Evolutionary conservation across 1,140 invertebrate species (phyloP), one percentile per base, ranked within the genome.

Genomic region (Chironomus striatipennis): DNA sequence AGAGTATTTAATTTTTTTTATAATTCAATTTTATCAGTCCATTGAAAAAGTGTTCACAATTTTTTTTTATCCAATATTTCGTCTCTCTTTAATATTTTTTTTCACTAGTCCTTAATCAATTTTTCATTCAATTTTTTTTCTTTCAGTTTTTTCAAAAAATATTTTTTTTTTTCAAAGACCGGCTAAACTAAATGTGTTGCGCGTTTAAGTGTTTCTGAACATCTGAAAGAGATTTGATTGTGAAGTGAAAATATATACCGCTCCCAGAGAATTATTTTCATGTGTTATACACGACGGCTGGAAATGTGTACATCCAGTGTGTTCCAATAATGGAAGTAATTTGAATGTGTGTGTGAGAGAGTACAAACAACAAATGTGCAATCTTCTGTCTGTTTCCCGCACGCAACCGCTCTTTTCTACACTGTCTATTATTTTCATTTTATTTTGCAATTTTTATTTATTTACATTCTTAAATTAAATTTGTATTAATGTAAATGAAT

Each of bases 81-180:
- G n/a, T 18, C n/a, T 70, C 65, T 15, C 65, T 70, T 70, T 17
- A 57, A n/a, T 57, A n/a, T n/a, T 67, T 10, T 20, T 70, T 70
- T 70, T 70, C 17, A 70, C 20, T 20, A 9, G 9, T 70, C 65
- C 18, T 7, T 18, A 70, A 70, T 70, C n/a, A 70, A 20, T 20
- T 8, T 70, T 9, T 70, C 20, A 20, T 9, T 20, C 18, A 18
- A 18, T 18, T 70, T 70, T 70, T 70, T 70, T 70, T 67, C 64
- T 70, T 8, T 70, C 65, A 6, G n/a, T 20, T 7, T 8, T 8
- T 15, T 20, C 7, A 67, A 67, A n/a, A 34, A 34, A 34, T 34
- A 34, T 34, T 34, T 34, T 34, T 34, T 34, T 34, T 34, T 34
- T 5, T 34, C 5, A 34, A 2, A 34, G 24, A 34, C 24, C 24